Conservation (phyloP, 2,797 vertebrate species). For the Pachyuromys duprasi region DNA sequence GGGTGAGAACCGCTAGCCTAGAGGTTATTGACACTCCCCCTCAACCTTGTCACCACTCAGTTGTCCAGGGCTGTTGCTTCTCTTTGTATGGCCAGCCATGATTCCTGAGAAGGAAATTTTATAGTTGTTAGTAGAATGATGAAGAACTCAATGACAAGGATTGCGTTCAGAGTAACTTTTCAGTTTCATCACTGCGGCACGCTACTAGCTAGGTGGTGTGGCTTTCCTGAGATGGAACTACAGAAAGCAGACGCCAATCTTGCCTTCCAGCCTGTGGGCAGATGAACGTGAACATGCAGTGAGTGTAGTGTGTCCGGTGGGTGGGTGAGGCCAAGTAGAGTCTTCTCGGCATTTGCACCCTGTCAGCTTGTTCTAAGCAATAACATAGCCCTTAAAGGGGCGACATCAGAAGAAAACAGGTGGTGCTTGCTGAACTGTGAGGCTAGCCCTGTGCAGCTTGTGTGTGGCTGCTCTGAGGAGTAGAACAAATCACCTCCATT, state of each 20-base stretch:
- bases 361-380: background rate
- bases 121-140: background rate
- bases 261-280: background rate
- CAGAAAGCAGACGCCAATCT: background rate
- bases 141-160: background rate
- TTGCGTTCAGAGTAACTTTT: background rate
- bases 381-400: background rate
- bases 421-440: background rate
- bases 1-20: background rate
- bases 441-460: background rate
- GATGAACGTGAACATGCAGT: fast-evolving
- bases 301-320: fast-evolving
- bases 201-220: background rate
- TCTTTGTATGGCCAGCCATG: fast-evolving
- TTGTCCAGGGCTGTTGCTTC: background rate
- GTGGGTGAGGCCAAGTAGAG: background rate
- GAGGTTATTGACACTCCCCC: background rate
- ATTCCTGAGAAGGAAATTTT: background rate
- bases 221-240: background rate
- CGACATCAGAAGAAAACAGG: background rate
- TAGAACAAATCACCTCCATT: background rate
- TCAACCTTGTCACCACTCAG: background rate
- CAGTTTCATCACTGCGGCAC: background rate
- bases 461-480: background rate
- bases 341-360: background rate